Base-by-base conservation (phyloP, 2,113 vertebrate species). In the Forbesichthys papilliferus region DNA sequence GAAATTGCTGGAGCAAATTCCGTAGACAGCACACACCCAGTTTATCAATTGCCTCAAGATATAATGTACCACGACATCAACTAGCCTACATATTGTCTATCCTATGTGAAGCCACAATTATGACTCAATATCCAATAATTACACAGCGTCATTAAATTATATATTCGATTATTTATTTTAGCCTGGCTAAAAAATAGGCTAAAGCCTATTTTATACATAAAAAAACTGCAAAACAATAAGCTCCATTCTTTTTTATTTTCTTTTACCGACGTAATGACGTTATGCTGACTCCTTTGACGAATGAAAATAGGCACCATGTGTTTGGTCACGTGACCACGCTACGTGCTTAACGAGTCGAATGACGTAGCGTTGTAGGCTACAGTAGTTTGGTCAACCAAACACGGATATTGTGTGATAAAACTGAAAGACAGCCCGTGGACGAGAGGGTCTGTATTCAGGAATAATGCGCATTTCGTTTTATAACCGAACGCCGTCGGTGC, bases 241-340 rank as follows among this genome's bases (percentile, higher is more conserved):
- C 36, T 6, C 6, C 36, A 42, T 42, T 1, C 1, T 11, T 51
- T 9, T 13, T 13, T 51, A 0, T 11, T 11, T 3, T 51, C 2
- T 51, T 51, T 42, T 42, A 8, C 36, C 36, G 36, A 42, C 36
- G 36, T 42, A 42, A 42, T 42, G 36, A 42, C 36, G 36, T 42
- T 51, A 4, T 51, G 49, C n/a, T 5, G 27, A 8, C 5, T 5
- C 33, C 46, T 33, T 20, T 18, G 36, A 68, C 16, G 7, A 81
- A 85, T 77, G 80, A 86, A 86, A 87, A 84, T 71, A 82, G 57
- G 63, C 57, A 33, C 78, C 87, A 83, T 90, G 87, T 89, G 91
- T 86, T 87, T 84, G 81, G 74, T 91, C 91, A 91, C 11, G 81
- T 92, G 90, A 90, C 80, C 70, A 61, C 73, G 74, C 46, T 84